These are phyloP conservation scores for Erebia ligea DNA, from an alignment of 2,888 invertebrate species.

Conservation along the genomic window DNA sequence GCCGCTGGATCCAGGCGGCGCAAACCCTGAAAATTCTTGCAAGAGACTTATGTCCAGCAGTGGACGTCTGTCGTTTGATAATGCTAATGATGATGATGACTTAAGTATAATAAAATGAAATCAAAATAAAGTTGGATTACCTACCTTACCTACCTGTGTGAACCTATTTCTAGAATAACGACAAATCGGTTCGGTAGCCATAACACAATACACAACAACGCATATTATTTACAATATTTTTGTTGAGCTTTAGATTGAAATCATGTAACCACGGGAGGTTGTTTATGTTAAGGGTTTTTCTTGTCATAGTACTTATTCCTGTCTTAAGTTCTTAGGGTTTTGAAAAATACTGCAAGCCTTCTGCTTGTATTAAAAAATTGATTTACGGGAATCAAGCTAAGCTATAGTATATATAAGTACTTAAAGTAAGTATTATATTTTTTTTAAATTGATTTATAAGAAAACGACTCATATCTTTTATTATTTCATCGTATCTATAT, in stretches of 20 bases:
- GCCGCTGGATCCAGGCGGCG: too few species aligned
- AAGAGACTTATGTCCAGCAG: too few species aligned
- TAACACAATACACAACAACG: slow-evolving; percentile 3
- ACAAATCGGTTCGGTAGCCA: slow-evolving; percentile 10
- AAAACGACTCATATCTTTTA: too few species aligned
- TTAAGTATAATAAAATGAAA: neutral
- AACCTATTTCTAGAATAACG: slow-evolving; percentile 9
- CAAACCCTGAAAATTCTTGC: too few species aligned
- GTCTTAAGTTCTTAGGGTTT: neutral
- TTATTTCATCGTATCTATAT: too few species aligned
- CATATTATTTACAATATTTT: slow-evolving; percentile 17
- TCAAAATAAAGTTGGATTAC: neutral
- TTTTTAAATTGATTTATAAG: too few species aligned
- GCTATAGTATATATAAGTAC: too few species aligned
- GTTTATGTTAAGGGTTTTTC: slow-evolving; percentile 24
- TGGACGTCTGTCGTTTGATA: too few species aligned
- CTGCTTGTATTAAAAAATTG: neutral
- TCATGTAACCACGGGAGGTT: slow-evolving; percentile 20
- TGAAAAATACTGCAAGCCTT: neutral
- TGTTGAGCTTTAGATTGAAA: slow-evolving; percentile 15
- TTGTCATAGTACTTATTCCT: slow-evolving; percentile 8
- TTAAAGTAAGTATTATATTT: neutral
- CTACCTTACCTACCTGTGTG: neutral
- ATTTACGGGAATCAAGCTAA: neutral
- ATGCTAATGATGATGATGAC: too few species aligned